Percentiles rank a stretch among this genome's conserved stretches.
These are phyloP conservation scores for Epinephelus lanceolatus DNA, from an alignment of 2,113 vertebrate genomes.

Conservation along the genomic window DNA sequence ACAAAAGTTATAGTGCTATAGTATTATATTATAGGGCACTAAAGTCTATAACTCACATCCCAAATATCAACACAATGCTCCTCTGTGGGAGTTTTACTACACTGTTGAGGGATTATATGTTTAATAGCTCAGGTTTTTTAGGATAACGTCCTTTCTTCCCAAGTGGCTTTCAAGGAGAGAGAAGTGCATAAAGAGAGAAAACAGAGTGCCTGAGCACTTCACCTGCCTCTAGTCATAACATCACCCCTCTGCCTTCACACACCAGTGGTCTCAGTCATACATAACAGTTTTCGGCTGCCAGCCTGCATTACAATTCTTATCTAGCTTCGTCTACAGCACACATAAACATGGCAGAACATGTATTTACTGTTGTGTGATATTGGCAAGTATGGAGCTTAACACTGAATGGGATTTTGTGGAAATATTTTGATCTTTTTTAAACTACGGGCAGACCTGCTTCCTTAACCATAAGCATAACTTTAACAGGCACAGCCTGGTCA, in stretches of 20 bases:
- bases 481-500: slow-evolving; percentile 24
- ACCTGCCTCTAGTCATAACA: slow-evolving; percentile 59
- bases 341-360: slow-evolving; percentile 39
- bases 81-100: slow-evolving; percentile 31
- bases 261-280: slow-evolving; percentile 28
- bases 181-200: slow-evolving; percentile 3
- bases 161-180: not conserved
- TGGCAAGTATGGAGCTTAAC: not conserved
- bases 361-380: slow-evolving; percentile 20
- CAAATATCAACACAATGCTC: slow-evolving; percentile 42
- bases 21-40: slow-evolving; percentile 1
- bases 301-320: slow-evolving; percentile 48
- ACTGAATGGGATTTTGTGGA: not conserved
- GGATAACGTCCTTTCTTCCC: not conserved
- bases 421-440: slow-evolving; percentile 18
- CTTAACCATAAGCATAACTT: not conserved
- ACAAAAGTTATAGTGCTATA: slow-evolving; percentile 9
- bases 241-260: slow-evolving; percentile 38
- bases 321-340: slow-evolving; percentile 14
- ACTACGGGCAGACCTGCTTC: not conserved
- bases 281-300: slow-evolving; percentile 17
- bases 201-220: not conserved
- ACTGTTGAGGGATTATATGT: slow-evolving; percentile 21
- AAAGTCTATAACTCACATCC: slow-evolving; percentile 47
- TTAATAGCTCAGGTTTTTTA: slow-evolving; percentile 4